These are phyloP conservation scores for Paratilapia polleni DNA, from an alignment of 2,113 vertebrate species.

Conservation along the genomic window DNA sequence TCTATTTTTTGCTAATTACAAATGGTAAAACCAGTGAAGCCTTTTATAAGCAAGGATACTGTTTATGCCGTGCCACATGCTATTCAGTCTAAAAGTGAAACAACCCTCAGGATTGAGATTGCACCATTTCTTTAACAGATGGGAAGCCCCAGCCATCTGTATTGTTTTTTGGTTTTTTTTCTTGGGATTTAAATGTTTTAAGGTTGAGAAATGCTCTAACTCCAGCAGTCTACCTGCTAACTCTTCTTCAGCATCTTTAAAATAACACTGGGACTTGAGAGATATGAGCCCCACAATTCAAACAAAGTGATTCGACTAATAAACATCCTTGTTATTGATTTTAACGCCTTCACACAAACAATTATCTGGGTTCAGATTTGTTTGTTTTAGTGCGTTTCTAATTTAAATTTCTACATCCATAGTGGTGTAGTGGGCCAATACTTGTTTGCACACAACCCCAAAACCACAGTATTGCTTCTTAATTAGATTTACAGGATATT, in stretches of 20 bases:
- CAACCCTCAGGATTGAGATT: constrained; percentile 76
- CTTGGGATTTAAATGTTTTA: constrained; percentile 56
- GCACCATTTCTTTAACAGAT: constrained; percentile 80
- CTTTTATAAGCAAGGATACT: constrained; percentile 76
- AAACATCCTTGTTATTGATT: constrained; percentile 65
- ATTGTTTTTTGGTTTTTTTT: constrained; percentile 26
- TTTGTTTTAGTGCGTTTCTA: constrained; percentile 57
- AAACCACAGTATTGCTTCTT: constrained; percentile 77
- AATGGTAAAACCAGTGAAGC: constrained; percentile 78
- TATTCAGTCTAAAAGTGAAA: constrained; percentile 77
- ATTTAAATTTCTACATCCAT: constrained; percentile 61
- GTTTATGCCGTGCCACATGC: constrained; percentile 78
- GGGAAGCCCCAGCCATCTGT: constrained; percentile 66
- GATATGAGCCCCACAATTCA: constrained; percentile 46
- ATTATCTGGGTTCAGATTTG: constrained; percentile 49
- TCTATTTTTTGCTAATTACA: constrained; percentile 82
- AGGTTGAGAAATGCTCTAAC: constrained; percentile 51
- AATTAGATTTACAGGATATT: constrained; percentile 82
- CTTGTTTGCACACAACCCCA: constrained; percentile 70
- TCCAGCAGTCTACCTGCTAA: constrained; percentile 38
- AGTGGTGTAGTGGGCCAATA: constrained; percentile 45
- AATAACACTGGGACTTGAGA: constrained; percentile 5
- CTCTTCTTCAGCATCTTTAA: constrained; percentile 40
- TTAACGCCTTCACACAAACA: constrained; percentile 49
- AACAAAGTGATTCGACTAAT: constrained; percentile 58